Conservation (phyloP, 2,888 invertebrate genomes). For the Drosophila infuscata region DNA sequence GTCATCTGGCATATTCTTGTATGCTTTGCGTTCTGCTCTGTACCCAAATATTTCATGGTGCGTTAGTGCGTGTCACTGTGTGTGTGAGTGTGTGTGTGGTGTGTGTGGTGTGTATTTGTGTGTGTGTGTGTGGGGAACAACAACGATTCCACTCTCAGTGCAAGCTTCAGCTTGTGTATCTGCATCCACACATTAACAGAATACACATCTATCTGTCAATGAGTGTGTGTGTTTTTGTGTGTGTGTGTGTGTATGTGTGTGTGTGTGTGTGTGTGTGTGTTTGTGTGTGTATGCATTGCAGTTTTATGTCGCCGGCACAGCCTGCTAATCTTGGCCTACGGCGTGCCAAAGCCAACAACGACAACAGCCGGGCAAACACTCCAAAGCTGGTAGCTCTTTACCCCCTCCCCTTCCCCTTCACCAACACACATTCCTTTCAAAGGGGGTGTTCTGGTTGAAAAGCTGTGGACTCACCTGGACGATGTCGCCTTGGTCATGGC, state of each 20-base stretch:
- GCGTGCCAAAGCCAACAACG: slow-evolving; percentile 60
- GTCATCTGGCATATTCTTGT: slow-evolving; percentile 12
- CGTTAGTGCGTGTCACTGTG: slow-evolving; percentile 33
- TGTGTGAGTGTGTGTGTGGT: background rate
- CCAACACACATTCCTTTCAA: background rate
- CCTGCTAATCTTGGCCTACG: slow-evolving; percentile 70
- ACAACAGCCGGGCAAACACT: slow-evolving; percentile 38
- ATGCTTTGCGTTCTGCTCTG: slow-evolving; percentile 23
- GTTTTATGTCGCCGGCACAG: slow-evolving; percentile 66
- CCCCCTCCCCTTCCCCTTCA: too few relatives aligned
- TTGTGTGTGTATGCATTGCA: slow-evolving; percentile 49
- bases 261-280: slow-evolving; percentile 9
- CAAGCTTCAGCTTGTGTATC: slow-evolving; percentile 14
- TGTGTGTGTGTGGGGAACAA: background rate
- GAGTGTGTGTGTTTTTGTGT: slow-evolving; percentile 14
- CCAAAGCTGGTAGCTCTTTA: slow-evolving; percentile 1
- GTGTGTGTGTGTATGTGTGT: slow-evolving; percentile 27
- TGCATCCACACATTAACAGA: slow-evolving; percentile 3
- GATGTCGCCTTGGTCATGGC: slow-evolving; percentile 94
- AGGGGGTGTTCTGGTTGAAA: background rate
- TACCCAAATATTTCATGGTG: slow-evolving; percentile 61
- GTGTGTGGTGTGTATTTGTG: background rate
- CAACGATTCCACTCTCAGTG: slow-evolving; percentile 4
- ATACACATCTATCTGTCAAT: background rate
- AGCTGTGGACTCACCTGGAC: slow-evolving; percentile 88